Conservation (phyloP, 1,140 invertebrate genomes). For the Cryptotermes secundus region DNA sequence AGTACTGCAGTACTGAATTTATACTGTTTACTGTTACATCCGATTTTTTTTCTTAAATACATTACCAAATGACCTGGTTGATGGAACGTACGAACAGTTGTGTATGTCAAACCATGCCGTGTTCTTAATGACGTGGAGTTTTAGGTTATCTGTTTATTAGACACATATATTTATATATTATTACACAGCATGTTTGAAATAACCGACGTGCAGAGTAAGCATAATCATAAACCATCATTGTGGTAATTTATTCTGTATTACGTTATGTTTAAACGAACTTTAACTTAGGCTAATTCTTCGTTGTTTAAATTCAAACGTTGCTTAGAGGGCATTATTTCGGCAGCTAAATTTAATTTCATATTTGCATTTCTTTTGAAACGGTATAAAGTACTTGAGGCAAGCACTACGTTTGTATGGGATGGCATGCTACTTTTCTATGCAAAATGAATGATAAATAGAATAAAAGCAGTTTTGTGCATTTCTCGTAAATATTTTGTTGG, state of each 20-base stretch:
- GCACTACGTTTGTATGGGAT: no score
- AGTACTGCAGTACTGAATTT: not conserved
- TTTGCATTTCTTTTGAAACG: no score
- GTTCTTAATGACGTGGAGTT: constrained; percentile 20
- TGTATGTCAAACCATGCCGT: not conserved
- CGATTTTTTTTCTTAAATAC: no score
- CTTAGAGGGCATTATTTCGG: no score
- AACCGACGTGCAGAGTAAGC: constrained; percentile 71
- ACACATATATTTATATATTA: not conserved
- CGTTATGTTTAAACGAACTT: not conserved
- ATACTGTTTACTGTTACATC: no score
- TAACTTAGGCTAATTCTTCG: no score
- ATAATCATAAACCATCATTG: constrained; percentile 29
- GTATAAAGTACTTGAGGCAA: no score
- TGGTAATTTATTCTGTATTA: constrained; percentile 9
- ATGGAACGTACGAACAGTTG: not conserved
- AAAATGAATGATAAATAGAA: no score
- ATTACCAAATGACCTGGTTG: not conserved
- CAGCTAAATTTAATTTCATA: no score
- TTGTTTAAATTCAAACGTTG: not conserved
- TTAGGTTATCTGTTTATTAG: constrained; percentile 24
- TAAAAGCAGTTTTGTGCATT: no score
- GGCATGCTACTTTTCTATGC: no score
- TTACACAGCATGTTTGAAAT: constrained; percentile 64
- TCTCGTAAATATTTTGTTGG: no score